Evolutionary conservation across 1,140 invertebrate genomes (phyloP), one percentile per base, ranked within the genome.

Genomic region (Drosophila takahashii): DNA sequence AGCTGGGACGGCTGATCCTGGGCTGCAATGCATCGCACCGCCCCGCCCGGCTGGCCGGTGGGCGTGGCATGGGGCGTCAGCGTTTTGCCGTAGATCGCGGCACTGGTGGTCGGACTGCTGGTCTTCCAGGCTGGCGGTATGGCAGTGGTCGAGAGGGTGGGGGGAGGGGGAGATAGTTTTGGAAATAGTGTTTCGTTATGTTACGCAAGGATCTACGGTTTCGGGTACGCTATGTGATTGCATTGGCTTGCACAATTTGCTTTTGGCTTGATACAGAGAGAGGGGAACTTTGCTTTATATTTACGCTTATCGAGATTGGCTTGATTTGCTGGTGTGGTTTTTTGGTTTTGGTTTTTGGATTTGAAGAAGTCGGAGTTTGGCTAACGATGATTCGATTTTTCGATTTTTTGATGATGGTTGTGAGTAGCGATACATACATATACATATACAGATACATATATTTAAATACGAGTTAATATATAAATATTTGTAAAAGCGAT

Each of bases 401-500:
- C 26, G 29, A 32, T 41, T 77, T 81, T 70, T 87, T 75, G 61
- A 73, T 86, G 84, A 86, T 83, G 83, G 62, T 87, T 86, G 83
- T 90, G 90, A 91, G 62, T 90, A 91, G 90, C 90, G 84, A 90
- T 89, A 86, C 83, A 86, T 86, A 86, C 79, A 86, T 77, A 86
- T 85, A 87, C 83, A 87, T 77, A 89, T 84, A 87, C 84, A 84
- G 79, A 87, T 89, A 87, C 77, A 87, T 89, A 87, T 87, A 89
- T 87, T 79, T 80, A 86, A 66, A 90, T 90, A 90, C 81, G 81
- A 79, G 76, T 86, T 86, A 86, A 87, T 86, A 83, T 90, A 90
- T 86, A 86, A 79, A 86, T 89, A 89, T 77, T 91, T 91, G 84
- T 86, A 91, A 90, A 91, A 91, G 90, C 89, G 76, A 80, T 90